These are phyloP conservation scores for Xyrauchen texanus DNA, from an alignment of 2,113 vertebrate species.

Conservation along the genomic window DNA sequence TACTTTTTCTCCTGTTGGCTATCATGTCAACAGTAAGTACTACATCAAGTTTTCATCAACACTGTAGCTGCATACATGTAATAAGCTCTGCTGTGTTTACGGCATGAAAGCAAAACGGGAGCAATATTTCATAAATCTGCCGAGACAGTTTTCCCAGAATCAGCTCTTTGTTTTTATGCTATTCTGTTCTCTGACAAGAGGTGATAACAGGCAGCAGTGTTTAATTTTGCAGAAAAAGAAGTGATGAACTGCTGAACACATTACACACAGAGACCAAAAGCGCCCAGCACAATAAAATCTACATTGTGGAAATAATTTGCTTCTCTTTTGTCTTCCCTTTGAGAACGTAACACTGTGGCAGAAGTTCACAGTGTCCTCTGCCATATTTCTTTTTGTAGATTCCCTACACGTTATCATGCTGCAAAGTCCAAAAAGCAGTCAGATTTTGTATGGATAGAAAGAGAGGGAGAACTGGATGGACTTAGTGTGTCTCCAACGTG, in stretches of 20 bases:
- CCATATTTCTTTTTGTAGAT: slow-evolving; percentile 1
- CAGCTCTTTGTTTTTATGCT: slow-evolving; percentile 38
- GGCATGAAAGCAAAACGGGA: slow-evolving; percentile 4
- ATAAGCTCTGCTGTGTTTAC: slow-evolving; percentile 22
- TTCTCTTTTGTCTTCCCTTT: slow-evolving; percentile 56
- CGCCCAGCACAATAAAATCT: slow-evolving; percentile 34
- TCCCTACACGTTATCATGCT: not conserved
- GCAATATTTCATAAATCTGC: slow-evolving; percentile 27
- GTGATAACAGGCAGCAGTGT: slow-evolving; percentile 38
- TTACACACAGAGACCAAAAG: slow-evolving; percentile 46
- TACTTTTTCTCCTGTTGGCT: not conserved
- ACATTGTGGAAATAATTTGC: slow-evolving; percentile 60
- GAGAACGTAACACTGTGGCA: slow-evolving; percentile 13
- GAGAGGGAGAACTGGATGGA: not conserved
- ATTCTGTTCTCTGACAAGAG: slow-evolving; percentile 43
- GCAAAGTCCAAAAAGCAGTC: not conserved
- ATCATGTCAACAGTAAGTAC: slow-evolving; percentile 28
- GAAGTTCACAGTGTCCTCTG: slow-evolving; percentile 8
- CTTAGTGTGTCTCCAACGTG: slow-evolving; percentile 24
- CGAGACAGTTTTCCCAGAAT: slow-evolving; percentile 13
- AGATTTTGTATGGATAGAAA: not conserved
- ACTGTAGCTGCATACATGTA: slow-evolving; percentile 9
- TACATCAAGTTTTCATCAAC: slow-evolving; percentile 7
- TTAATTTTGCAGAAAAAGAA: slow-evolving; percentile 51
- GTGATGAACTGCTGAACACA: slow-evolving; percentile 50